phyloP scores from a whole-genome alignment of 2,113 vertebrate genomes.

The Brachypteracias leptosomus region DNA sequence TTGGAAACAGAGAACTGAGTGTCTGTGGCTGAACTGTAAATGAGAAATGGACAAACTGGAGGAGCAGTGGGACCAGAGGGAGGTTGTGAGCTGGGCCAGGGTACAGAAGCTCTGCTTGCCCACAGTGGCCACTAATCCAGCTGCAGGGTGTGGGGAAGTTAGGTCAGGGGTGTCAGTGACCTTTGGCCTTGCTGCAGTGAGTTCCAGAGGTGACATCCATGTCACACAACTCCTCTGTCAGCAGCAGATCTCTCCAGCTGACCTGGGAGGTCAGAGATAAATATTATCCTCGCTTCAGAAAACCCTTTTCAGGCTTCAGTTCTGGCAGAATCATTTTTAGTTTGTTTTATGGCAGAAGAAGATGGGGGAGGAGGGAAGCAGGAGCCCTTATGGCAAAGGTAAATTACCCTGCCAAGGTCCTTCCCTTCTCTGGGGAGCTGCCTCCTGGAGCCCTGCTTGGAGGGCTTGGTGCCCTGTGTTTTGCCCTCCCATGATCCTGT shows the following conservation, averaged over 20 bases:
- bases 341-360: background rate
- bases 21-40: background rate
- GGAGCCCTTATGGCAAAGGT: background rate
- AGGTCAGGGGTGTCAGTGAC: background rate
- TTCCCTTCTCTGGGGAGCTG: background rate
- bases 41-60: background rate
- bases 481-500: background rate
- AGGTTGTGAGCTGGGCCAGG: background rate
- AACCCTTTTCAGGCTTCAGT: background rate
- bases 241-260: background rate
- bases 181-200: background rate
- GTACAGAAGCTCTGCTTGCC: background rate
- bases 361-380: background rate
- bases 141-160: background rate
- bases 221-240: background rate
- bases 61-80: background rate
- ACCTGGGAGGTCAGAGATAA: background rate
- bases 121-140: background rate
- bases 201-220: background rate
- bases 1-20: background rate
- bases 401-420: background rate
- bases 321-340: background rate
- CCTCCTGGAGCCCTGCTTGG: background rate
- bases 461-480: background rate
- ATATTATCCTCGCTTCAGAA: background rate